phyloP scores from a whole-genome alignment of 1,140 invertebrate species.

The Psilanteris sp. region DNA sequence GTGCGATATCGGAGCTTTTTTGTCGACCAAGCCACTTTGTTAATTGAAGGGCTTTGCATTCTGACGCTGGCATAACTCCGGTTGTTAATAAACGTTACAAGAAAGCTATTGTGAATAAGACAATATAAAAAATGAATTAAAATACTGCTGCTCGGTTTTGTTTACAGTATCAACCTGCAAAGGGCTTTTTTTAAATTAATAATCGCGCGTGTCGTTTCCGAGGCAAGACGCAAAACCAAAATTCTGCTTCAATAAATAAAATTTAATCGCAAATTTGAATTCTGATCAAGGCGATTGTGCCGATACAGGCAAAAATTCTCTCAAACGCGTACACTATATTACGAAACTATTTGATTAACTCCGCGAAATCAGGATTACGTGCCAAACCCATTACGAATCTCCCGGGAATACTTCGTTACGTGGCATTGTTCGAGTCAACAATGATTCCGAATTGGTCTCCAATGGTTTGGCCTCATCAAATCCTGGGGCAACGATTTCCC shows the following conservation, averaged over 20 bases:
- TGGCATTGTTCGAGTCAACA: constrained; percentile 36
- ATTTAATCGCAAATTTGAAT: no score
- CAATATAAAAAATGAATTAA: no score
- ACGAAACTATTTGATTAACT: constrained; percentile 60
- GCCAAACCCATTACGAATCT: constrained; percentile 26
- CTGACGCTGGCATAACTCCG: constrained; percentile 40
- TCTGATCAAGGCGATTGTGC: no score
- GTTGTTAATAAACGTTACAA: constrained; percentile 44
- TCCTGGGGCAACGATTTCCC: constrained; percentile 3
- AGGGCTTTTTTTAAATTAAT: no score
- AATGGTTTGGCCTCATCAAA: constrained; percentile 1
- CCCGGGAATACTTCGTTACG: constrained; percentile 34
- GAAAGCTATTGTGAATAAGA: no score
- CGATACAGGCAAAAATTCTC: no score
- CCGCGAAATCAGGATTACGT: constrained; percentile 30
- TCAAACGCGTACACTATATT: constrained; percentile 31
- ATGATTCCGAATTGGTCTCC: constrained; percentile 31
- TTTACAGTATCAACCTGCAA: no score
- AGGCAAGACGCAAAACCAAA: no score
- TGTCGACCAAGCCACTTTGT: constrained; percentile 23
- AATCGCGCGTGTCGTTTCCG: no score
- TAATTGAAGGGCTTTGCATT: constrained; percentile 54
- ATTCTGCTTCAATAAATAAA: no score
- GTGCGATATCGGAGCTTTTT: constrained; percentile 41
- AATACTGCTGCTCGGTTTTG: no score